Base-by-base conservation (phyloP, 2,797 vertebrate species). In the Sebastes diaconus region DNA sequence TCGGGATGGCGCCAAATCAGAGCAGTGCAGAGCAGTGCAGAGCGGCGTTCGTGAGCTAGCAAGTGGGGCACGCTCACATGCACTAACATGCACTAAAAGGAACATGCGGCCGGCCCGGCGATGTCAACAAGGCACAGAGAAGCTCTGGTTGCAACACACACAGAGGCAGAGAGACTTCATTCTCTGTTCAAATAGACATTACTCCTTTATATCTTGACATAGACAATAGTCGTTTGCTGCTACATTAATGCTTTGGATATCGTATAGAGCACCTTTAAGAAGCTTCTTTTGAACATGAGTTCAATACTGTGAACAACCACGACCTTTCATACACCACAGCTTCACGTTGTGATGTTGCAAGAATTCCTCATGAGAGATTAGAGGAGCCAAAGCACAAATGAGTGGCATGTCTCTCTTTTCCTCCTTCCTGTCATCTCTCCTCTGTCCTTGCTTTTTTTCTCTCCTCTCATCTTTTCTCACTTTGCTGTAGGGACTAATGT, bases 391-490 rank as follows among this genome's bases (percentile, higher is more conserved):
- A 75, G 42, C 11, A 2, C n/a, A 34, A 68, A 65, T 27, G 61
- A 79, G 36, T 67, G 75, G 1, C 77, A 73, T n/a, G 66, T 54
- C 57, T 59, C 30, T 20, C 36, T 36, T 65, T 55, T 52, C 39
- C 27, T 29, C 66, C 24, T 8, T 36, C 39, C 84, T 79, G 57
- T 69, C 80, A 29, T 79, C 73, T 68, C 36, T 68, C 50, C 55
- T 73, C 55, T 16, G 69, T 77, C 86, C 68, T 39, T 58, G 64
- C 75, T 75, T 75, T 32, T 46, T 18, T 46, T 42, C 46, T 68
- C 64, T 39, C 11, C 34, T 70, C 52, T 84, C 73, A 34, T 80
- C 82, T 80, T 39, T 39, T 67, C 79, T 80, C 72, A 52, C 61
- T 46, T 76, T 22, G 73, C 77, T 82, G 71, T 68, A 66, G 77